Base-by-base conservation (phyloP, 2,797 vertebrate genomes). In the Monodelphis domestica region DNA sequence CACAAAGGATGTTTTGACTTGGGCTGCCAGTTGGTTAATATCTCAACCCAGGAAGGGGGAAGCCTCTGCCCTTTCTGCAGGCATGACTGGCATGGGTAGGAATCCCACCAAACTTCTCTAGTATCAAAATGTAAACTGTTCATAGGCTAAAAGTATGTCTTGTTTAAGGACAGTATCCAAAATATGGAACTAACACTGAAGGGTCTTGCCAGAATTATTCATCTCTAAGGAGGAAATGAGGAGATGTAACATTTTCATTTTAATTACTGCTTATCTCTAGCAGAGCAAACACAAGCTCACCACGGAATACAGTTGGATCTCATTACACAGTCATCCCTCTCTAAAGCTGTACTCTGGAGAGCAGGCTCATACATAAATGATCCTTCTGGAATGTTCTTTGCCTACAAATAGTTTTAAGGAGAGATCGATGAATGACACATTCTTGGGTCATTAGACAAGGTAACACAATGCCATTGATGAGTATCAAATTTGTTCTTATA, bases 51-150 rank as follows among this genome's bases (percentile, higher is more conserved):
- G 87, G 90, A 15, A 84, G 89, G 90, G 26, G 26, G 55, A 87
- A 78, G 63, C 63, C 38, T 95, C n/a, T 78, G 63, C n/a, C 45
- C 88, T 56, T 94, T 91, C 89, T 95, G 94, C 95, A 89, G 1
- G 38, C 0, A 0, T 93, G 96, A 89, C 52, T 1, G 2, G 59
- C 84, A 95, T 63, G 95, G 89, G 94, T 95, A 92, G 70, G 92
- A 91, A 38, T 24, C 53, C 95, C 30, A 0, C 94, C 91, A 91
- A 97, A 96, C 94, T 96, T 95, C 94, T 95, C 92, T 97, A 91
- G 93, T 90, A 97, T 97, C 95, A 97, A 97, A 96, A 94, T 96
- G 93, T 97, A 89, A n/a, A 97, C 96, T 97, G 93, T 97, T 97
- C 59, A 14, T 88, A 3, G n/a, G 90, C 91, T 94, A 63, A 97